A percentile compares a stretch with the other conserved stretches of the same genome.
These are phyloP conservation scores for Trachymyrmex cornetzi DNA, from an alignment of 1,140 invertebrate species.

Conservation along the genomic window DNA sequence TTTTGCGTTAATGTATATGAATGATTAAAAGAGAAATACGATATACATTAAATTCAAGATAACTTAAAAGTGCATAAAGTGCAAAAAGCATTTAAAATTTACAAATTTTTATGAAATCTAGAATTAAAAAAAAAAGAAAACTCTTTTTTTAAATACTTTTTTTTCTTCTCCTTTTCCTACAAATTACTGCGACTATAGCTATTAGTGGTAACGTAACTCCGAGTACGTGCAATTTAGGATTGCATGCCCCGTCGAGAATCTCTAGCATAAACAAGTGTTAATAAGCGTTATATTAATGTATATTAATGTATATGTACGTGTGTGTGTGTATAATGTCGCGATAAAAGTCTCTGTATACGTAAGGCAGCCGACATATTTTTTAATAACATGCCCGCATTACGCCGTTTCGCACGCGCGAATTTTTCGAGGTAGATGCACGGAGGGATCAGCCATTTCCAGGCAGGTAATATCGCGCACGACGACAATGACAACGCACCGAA, in stretches of 20 bases:
- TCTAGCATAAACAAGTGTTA: slow-evolving; percentile 24
- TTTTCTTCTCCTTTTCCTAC: background rate
- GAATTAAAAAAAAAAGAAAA: background rate
- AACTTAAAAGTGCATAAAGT: background rate
- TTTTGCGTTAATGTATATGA: background rate
- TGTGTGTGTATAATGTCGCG: background rate
- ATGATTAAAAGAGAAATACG: background rate
- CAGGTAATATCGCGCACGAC: slow-evolving; percentile 30
- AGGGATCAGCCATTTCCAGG: slow-evolving; percentile 32
- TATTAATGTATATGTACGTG: background rate
- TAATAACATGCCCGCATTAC: slow-evolving; percentile 20
- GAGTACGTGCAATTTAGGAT: background rate
- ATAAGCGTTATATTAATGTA: slow-evolving; percentile 11
- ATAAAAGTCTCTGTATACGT: background rate
- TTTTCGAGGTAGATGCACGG: slow-evolving; percentile 20
- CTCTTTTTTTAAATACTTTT: background rate
- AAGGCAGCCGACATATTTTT: slow-evolving; percentile 2
- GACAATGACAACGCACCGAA: slow-evolving; percentile 48
- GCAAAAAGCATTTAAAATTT: background rate
- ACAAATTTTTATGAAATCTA: too few species aligned
- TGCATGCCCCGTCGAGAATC: background rate
- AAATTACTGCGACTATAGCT: background rate
- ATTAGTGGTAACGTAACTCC: background rate
- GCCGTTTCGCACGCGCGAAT: background rate
- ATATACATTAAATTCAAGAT: slow-evolving; percentile 2